phyloP scores from a whole-genome alignment of 2,113 vertebrate genomes.

The Nesoenas mayeri region DNA sequence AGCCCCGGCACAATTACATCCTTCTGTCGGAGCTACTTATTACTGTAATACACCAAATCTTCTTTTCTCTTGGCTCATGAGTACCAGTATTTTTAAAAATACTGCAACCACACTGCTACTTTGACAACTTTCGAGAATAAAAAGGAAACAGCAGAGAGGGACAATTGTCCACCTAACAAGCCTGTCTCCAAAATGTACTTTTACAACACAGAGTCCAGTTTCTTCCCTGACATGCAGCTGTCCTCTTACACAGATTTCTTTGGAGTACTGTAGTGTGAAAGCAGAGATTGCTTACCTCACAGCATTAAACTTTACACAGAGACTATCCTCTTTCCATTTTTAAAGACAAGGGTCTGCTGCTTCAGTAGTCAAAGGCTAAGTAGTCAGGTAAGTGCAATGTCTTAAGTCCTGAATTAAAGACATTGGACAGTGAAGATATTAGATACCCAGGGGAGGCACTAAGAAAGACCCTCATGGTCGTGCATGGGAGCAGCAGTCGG shows the following conservation, averaged over 20 bases:
- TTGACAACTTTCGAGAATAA: neutral
- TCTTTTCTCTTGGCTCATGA: neutral
- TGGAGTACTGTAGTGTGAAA: neutral
- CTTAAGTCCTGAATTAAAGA: neutral
- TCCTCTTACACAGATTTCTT: neutral
- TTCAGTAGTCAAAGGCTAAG: neutral
- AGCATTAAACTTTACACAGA: neutral
- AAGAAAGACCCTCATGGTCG: neutral
- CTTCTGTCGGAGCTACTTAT: constrained; percentile 3
- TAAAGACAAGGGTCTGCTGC: neutral
- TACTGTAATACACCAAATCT: neutral
- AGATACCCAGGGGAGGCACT: neutral
- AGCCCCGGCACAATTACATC: constrained; percentile 17
- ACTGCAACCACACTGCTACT: neutral
- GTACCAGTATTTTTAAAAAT: neutral
- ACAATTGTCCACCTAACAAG: neutral
- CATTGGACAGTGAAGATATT: neutral
- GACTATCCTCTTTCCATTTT: neutral
- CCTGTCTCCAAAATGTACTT: neutral
- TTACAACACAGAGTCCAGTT: neutral
- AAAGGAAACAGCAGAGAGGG: neutral
- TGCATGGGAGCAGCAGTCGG: neutral
- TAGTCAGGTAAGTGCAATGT: neutral
- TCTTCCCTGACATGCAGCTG: neutral
- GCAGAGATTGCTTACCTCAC: neutral